Evolutionary conservation across 2,888 invertebrate species (phyloP), one percentile per base, ranked within the genome.

Genomic region (Pristionchus mayeri): DNA sequence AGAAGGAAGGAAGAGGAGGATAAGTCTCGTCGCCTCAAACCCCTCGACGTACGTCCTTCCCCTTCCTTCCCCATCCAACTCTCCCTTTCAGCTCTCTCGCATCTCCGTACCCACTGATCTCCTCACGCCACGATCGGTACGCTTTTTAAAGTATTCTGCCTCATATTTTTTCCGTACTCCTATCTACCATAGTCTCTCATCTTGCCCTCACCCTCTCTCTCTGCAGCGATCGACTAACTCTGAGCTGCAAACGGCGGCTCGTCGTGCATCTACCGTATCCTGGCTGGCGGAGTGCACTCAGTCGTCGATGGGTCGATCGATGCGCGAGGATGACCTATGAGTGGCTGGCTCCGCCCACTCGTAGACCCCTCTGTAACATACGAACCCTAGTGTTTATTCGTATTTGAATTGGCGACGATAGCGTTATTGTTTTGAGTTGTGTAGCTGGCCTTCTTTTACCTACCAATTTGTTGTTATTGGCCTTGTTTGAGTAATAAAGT

Each of bases 211-310:
- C 30, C 71, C 40, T 24, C n/a, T 63, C 44, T 13, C 18, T 63
- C 37, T 63, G 16, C 34, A 63, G 63, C 34, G 34, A 34, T 63
- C 63, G 63, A 63, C 63, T 13, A 30, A 37, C 13, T 63, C 63
- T 0, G 30, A 30, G 3, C 34, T 63, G 34, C 37, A 63, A 13
- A 63, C 63, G 63, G 63, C 63, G 21, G 63, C 63, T 63, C 71
- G 71, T 71, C 71, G 71, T 2, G 40, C 37, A n/a, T 71, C 71
- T 71, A 71, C 71, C 71, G 71, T 71, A 71, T 71, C 71, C 71
- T 71, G 71, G 71, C 71, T 71, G 71, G 71, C 71, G 4, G 71
- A 71, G 9, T 40, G 30, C 24, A 71, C 71, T 71, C 71, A 71
- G 40, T 71, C 37, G 71, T 71, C 71, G 71, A 71, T 40, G 37